phyloP scores from a whole-genome alignment of 2,888 invertebrate genomes.

The Drosophila parthenogenetica region DNA sequence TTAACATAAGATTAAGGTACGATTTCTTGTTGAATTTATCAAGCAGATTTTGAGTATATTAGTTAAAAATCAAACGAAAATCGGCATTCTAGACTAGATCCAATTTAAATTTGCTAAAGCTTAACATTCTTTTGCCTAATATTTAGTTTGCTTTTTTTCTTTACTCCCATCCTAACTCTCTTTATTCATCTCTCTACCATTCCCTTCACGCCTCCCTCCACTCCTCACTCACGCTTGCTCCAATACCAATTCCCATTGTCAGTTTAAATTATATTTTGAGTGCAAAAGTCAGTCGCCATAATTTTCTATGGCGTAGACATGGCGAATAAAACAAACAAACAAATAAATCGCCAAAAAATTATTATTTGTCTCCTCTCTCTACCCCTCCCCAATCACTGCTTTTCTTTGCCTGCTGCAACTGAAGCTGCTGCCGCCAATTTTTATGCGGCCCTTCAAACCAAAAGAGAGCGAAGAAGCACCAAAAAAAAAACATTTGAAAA shows the following conservation, averaged over 20 bases:
- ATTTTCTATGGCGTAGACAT: conserved; percentile 71
- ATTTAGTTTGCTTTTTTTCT: conserved; percentile 30
- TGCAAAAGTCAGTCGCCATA: conserved; percentile 70
- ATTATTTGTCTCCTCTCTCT: conserved; percentile 54
- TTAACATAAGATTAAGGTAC: too few species aligned
- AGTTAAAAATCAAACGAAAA: too few species aligned
- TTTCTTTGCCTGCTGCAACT: conserved; percentile 5
- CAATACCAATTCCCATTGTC: conserved; percentile 53
- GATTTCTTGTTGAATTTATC: too few species aligned
- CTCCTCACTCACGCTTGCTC: not conserved
- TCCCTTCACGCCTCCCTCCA: not conserved
- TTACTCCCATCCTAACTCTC: too few species aligned
- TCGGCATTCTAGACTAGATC: not conserved
- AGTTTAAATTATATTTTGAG: conserved; percentile 59
- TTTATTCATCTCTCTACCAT: not conserved
- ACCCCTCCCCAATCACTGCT: too few species aligned
- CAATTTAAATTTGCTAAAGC: not conserved
- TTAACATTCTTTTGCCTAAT: conserved; percentile 12
- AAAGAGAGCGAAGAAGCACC: conserved; percentile 46
- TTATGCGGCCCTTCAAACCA: conserved; percentile 48
- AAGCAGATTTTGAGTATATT: too few species aligned
- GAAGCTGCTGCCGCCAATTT: conserved; percentile 40
- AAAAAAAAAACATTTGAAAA: conserved; percentile 40
- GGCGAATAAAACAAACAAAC: conserved; percentile 73
- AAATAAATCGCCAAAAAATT: conserved; percentile 76